phyloP scores from a whole-genome alignment of 2,113 vertebrate genomes.

The Amazona vittata region DNA sequence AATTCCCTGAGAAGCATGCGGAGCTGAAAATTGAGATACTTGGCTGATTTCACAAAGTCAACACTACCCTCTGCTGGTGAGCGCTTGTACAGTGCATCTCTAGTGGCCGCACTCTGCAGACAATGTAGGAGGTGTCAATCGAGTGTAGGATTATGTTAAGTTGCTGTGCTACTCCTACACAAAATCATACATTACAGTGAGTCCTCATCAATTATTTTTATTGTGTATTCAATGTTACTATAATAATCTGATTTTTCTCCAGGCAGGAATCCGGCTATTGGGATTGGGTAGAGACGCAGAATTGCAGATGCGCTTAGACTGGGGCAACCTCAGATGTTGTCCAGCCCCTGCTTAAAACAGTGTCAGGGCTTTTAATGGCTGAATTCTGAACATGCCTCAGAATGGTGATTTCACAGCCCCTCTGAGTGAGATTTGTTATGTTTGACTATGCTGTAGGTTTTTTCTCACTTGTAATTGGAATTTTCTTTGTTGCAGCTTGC shows the following conservation, averaged over 20 bases:
- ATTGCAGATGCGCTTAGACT: background rate
- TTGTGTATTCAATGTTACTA: background rate
- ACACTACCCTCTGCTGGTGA: constrained; percentile 64
- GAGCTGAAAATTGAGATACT: background rate
- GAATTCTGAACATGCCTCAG: background rate
- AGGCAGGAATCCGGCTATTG: background rate
- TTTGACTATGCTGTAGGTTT: background rate
- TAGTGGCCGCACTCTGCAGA: background rate
- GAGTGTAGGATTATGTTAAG: rapidly evolving
- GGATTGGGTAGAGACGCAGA: too few species aligned
- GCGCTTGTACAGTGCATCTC: too few species aligned
- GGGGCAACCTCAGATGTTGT: background rate
- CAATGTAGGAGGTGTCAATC: background rate
- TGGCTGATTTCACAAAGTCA: background rate
- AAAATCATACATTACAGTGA: too few species aligned
- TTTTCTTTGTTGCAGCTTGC: background rate
- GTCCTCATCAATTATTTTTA: background rate
- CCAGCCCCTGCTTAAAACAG: background rate
- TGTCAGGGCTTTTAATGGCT: background rate
- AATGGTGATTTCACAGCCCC: background rate
- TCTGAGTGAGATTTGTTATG: background rate
- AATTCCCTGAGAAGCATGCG: background rate
- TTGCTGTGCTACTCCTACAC: rapidly evolving
- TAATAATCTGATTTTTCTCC: background rate
- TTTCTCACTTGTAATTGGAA: background rate